Conservation (phyloP, 2,797 vertebrate genomes). For the Chaetophractus vellerosus region DNA sequence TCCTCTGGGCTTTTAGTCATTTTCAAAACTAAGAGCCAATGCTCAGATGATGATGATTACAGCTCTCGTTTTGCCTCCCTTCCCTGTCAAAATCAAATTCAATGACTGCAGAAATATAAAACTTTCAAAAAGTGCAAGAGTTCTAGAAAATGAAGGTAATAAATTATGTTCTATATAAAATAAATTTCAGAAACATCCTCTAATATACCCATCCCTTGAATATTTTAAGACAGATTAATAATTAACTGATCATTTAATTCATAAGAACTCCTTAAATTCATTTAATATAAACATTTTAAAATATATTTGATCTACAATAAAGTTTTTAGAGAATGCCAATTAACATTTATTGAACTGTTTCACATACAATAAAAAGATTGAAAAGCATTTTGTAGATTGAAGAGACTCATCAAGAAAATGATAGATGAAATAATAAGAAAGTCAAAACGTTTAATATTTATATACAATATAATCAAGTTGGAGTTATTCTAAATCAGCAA, state of each 20-base stretch:
- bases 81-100: no score
- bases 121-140: neutral
- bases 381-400: neutral
- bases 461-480: neutral
- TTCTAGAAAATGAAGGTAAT: neutral
- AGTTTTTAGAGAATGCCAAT: neutral
- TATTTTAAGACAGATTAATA: slow-evolving; percentile 16
- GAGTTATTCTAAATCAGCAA: neutral
- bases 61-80: no score
- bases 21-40: no score
- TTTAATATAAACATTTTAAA: slow-evolving; percentile 5
- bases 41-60: no score
- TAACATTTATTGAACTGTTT: neutral
- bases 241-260: slow-evolving; percentile 27
- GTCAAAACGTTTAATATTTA: slow-evolving; percentile 21
- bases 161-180: neutral
- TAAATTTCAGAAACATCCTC: neutral
- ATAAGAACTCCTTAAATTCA: slow-evolving; percentile 1
- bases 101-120: no score
- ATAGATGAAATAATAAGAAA: neutral
- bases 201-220: neutral
- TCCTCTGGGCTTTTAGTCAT: no score
- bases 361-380: neutral
- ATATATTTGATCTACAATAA: neutral
- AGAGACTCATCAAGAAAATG: neutral